Percentiles rank a stretch among this genome's conserved stretches.
phyloP scores from a whole-genome alignment of 2,888 invertebrate species.

The Periphyllus acericola region DNA sequence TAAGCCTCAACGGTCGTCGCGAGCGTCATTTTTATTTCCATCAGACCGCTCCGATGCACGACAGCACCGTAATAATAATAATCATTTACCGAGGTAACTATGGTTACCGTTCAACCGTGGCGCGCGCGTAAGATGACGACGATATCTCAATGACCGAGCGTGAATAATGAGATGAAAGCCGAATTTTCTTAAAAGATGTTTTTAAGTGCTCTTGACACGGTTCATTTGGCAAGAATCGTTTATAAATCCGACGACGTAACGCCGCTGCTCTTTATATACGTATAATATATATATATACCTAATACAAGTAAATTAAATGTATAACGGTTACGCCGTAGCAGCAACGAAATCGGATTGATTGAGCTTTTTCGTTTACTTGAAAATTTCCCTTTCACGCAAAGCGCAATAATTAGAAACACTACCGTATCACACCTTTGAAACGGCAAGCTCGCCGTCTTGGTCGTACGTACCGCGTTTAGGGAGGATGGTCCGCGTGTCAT shows the following conservation, averaged over 20 bases:
- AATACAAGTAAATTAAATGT: too few relatives aligned
- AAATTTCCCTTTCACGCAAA: not conserved
- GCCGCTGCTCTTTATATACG: not conserved
- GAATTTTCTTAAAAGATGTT: constrained; percentile 41
- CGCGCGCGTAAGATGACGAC: not conserved
- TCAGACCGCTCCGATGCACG: too few relatives aligned
- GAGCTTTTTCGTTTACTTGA: constrained; percentile 19
- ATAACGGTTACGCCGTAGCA: too few relatives aligned
- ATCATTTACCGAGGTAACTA: not conserved
- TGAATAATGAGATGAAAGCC: constrained; percentile 39
- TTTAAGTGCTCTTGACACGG: constrained; percentile 42
- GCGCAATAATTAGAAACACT: constrained; percentile 10
- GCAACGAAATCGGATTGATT: constrained; percentile 5
- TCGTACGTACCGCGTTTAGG: too few relatives aligned
- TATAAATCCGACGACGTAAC: constrained; percentile 8
- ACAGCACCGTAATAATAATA: too few relatives aligned
- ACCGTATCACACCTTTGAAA: too few relatives aligned
- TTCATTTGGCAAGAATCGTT: constrained; percentile 45
- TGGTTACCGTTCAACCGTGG: not conserved
- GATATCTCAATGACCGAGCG: constrained; percentile 37
- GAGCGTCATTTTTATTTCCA: too few relatives aligned
- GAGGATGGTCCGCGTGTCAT: too few relatives aligned
- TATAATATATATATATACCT: too few relatives aligned
- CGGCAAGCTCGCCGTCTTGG: not conserved
- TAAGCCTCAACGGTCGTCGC: too few relatives aligned